A percentile compares a stretch with the other conserved stretches of the same genome.
phyloP scores from a whole-genome alignment of 2,797 vertebrate species.

The Diglossa cyanea region DNA sequence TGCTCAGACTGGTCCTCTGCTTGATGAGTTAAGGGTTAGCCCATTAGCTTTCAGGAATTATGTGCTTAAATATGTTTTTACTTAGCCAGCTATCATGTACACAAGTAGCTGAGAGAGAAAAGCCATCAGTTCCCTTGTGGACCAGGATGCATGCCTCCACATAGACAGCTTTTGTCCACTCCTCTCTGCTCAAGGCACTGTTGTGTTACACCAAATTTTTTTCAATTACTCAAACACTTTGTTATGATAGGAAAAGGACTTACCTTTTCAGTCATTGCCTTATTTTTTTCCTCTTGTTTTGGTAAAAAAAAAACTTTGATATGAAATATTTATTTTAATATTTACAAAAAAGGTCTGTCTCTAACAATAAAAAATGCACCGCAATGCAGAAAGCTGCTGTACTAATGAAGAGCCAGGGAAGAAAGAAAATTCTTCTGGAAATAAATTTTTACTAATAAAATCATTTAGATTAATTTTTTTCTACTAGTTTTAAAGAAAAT shows the following conservation, averaged over 20 bases:
- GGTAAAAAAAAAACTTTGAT: neutral
- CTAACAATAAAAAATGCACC: neutral
- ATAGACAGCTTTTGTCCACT: neutral
- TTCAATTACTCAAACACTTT: neutral
- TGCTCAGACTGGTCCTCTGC: neutral
- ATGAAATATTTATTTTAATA: neutral
- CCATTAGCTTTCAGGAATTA: neutral
- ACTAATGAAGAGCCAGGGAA: neutral
- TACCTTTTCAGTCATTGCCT: neutral
- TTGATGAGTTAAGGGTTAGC: neutral
- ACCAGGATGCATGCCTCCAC: neutral
- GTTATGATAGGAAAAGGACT: neutral
- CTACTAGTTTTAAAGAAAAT: constrained; percentile 6
- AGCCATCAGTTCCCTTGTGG: neutral
- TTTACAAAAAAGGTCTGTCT: neutral
- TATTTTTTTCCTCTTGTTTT: neutral
- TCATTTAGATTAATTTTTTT: neutral
- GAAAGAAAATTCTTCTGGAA: neutral
- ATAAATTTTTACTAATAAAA: constrained; percentile 26
- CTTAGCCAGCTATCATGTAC: neutral
- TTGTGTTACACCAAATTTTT: neutral
- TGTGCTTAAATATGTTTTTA: neutral
- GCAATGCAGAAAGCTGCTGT: neutral
- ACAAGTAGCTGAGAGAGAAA: neutral
- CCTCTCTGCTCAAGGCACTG: neutral